These are phyloP conservation scores for Phyllopteryx taeniolatus DNA, from an alignment of 2,113 vertebrate genomes.

Conservation along the genomic window DNA sequence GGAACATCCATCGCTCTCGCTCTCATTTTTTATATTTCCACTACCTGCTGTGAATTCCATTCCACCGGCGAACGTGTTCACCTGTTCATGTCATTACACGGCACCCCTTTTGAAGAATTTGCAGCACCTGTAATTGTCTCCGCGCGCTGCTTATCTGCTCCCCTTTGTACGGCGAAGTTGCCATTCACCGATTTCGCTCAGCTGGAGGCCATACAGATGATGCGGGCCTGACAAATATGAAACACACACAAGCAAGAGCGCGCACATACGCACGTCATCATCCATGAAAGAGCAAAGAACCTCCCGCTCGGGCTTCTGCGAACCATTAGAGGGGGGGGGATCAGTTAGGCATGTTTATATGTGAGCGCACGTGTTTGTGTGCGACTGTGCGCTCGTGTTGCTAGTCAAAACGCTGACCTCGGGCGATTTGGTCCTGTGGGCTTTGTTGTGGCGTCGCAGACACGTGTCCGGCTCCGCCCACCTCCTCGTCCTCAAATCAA, in stretches of 20 bases:
- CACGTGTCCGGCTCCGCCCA: constrained; percentile 54
- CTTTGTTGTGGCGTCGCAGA: constrained; percentile 65
- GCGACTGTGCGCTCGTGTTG: constrained; percentile 43
- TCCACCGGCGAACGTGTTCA: constrained; percentile 4
- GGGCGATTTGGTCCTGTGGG: constrained; percentile 57
- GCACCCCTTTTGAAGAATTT: background rate
- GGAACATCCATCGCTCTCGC: background rate
- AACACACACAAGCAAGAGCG: constrained; percentile 26
- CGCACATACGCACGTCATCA: constrained; percentile 50
- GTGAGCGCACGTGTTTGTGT: constrained; percentile 35
- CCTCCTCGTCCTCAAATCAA: constrained; percentile 7
- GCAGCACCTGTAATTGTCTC: constrained; percentile 1
- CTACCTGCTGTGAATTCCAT: constrained; percentile 8
- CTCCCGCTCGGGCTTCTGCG: constrained; percentile 63
- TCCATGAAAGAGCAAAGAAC: constrained; percentile 69
- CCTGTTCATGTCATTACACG: constrained; percentile 8
- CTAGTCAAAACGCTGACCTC: constrained; percentile 51
- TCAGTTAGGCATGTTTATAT: constrained; percentile 62
- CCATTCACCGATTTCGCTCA: constrained; percentile 42
- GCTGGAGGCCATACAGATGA: constrained; percentile 51
- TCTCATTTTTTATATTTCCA: constrained; percentile 1
- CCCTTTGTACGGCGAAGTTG: background rate
- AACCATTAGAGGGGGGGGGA: constrained; percentile 65
- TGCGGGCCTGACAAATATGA: constrained; percentile 51
- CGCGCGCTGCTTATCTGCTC: constrained; percentile 10